A percentile compares a stretch with the other conserved stretches of the same genome.
These are phyloP conservation scores for Drosophila sulfurigaster DNA, from an alignment of 1,140 invertebrate species.

Conservation along the genomic window DNA sequence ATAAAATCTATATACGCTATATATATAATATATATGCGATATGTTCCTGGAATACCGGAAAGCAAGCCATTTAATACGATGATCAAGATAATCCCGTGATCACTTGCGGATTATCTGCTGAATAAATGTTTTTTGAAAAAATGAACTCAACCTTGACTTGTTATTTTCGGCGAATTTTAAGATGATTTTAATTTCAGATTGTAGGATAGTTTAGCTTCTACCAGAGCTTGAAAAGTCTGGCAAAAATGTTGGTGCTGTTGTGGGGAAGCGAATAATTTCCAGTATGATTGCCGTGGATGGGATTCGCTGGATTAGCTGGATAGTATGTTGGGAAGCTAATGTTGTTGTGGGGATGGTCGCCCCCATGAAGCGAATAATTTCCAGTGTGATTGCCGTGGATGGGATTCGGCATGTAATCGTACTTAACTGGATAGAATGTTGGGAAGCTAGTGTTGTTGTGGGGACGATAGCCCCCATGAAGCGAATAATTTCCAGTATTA, in stretches of 20 bases:
- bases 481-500: background rate
- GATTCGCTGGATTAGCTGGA: background rate
- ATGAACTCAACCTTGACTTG: conserved; percentile 9
- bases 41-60: conserved; percentile 79
- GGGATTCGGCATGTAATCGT: conserved; percentile 1
- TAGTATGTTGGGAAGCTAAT: background rate
- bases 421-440: background rate
- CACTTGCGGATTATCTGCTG: conserved; percentile 27
- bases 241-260: conserved; percentile 2
- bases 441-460: background rate
- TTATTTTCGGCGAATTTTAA: conserved; percentile 1
- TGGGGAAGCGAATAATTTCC: background rate
- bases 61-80: conserved; percentile 59
- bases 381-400: background rate
- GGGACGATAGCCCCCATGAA: conserved; percentile 1
- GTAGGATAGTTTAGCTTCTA: conserved; percentile 4
- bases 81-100: conserved; percentile 46
- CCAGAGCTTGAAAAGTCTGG: conserved; percentile 35
- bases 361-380: background rate
- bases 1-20: conserved; percentile 19
- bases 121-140: conserved; percentile 48
- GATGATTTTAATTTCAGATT: conserved; percentile 9
- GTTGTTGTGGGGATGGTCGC: conserved; percentile 6
- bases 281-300: background rate
- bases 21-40: conserved; percentile 18